These are phyloP conservation scores for Oxyruncus cristatus DNA, from an alignment of 2,113 vertebrate species.

Conservation along the genomic window DNA sequence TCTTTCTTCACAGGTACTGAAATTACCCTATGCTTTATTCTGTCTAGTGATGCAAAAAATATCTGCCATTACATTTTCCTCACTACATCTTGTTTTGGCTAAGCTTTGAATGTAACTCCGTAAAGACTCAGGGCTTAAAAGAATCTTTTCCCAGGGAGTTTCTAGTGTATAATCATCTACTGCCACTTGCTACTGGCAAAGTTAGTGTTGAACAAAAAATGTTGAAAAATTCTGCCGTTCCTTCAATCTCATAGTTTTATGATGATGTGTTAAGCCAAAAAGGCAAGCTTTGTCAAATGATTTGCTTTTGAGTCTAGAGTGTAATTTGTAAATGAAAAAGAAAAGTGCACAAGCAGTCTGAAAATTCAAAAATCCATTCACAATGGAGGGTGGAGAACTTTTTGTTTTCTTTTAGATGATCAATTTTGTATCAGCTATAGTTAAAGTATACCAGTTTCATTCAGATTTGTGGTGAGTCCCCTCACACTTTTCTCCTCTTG, in stretches of 20 bases:
- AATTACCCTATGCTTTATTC: neutral
- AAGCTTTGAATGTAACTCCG: neutral
- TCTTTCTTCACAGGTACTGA: neutral
- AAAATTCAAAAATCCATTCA: neutral
- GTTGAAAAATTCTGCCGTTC: neutral
- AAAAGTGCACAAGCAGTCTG: neutral
- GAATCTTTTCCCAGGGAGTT: neutral
- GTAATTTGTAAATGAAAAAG: neutral
- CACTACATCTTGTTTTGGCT: neutral
- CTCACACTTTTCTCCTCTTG: neutral
- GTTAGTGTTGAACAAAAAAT: neutral
- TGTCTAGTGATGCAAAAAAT: neutral
- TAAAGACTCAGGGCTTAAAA: neutral
- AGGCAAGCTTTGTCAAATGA: neutral
- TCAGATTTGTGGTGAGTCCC: neutral
- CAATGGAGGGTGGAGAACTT: fast-evolving
- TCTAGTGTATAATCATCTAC: neutral
- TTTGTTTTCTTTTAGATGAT: neutral
- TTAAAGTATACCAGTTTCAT: neutral
- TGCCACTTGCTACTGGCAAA: neutral
- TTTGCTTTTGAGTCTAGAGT: neutral
- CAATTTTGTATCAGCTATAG: neutral
- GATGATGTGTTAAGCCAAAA: neutral
- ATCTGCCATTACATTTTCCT: neutral
- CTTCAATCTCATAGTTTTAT: neutral